Conservation (phyloP, 2,888 invertebrate species). For the Patella pellucida region DNA sequence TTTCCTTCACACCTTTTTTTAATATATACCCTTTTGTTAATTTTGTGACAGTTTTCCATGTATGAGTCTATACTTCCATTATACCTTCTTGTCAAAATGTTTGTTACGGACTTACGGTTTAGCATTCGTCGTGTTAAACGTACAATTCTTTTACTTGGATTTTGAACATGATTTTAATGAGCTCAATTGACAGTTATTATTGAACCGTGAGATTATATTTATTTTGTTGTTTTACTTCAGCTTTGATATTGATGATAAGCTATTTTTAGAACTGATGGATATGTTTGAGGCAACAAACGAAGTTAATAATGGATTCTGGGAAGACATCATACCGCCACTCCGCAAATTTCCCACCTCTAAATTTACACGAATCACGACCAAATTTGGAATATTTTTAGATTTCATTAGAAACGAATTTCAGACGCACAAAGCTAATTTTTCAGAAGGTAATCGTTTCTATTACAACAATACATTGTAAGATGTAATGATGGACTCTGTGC, state of each 20-base stretch:
- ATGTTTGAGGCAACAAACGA: background rate
- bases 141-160: too few species aligned
- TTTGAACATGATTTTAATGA: too few species aligned
- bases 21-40: too few species aligned
- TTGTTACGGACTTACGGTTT: too few species aligned
- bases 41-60: too few species aligned
- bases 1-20: too few species aligned
- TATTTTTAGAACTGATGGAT: background rate
- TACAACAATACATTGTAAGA: too few species aligned
- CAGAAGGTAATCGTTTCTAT: slow-evolving; percentile 8
- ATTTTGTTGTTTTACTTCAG: background rate
- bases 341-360: slow-evolving; percentile 16
- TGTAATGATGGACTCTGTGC: too few species aligned
- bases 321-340: slow-evolving; percentile 27
- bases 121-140: too few species aligned
- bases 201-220: background rate
- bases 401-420: slow-evolving; percentile 13
- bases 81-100: too few species aligned
- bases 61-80: too few species aligned
- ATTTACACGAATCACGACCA: background rate
- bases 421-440: slow-evolving; percentile 25
- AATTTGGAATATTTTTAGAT: background rate
- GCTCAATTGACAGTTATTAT: too few species aligned
- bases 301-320: slow-evolving; percentile 19
- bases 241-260: background rate